Evolutionary conservation across 2,888 invertebrate species (phyloP).

Genomic region (Pseudococcus longispinus): DNA sequence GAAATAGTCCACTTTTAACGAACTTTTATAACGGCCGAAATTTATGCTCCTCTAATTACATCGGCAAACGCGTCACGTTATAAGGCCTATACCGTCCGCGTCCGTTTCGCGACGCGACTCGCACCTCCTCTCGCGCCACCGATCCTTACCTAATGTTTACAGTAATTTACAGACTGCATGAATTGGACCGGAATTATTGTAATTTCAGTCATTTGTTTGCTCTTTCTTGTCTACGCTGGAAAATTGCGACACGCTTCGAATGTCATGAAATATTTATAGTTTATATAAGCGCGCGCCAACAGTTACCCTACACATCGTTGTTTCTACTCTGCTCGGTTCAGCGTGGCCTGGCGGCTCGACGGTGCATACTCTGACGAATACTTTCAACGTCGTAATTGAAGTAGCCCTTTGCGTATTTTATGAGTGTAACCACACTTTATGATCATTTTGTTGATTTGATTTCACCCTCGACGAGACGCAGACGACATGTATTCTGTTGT

Average conservation of each 20-base stretch:
- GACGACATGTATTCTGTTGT: too few relatives aligned
- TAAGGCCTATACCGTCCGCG: neutral
- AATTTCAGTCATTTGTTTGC: conserved; percentile 46
- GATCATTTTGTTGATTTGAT: conserved; percentile 6
- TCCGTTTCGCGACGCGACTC: conserved; percentile 28
- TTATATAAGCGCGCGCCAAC: conserved; percentile 15
- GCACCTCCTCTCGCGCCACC: neutral
- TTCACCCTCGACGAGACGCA: neutral
- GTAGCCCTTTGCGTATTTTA: conserved; percentile 11
- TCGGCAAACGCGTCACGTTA: conserved; percentile 44
- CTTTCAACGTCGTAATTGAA: neutral
- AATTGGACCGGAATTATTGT: conserved; percentile 45
- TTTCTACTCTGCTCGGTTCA: neutral
- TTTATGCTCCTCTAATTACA: conserved; percentile 44
- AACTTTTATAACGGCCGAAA: conserved; percentile 41
- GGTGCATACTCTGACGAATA: neutral
- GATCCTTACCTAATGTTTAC: conserved; percentile 12
- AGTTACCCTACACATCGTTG: neutral
- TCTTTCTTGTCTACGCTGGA: conserved; percentile 41
- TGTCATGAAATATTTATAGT: conserved; percentile 33
- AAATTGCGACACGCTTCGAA: conserved; percentile 32
- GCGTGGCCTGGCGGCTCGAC: neutral
- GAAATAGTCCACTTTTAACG: conserved; percentile 43
- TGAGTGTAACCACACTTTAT: neutral
- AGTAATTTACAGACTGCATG: conserved; percentile 33